Percentiles rank a stretch among this genome's conserved stretches.
These are phyloP conservation scores for Monarcha castaneiventris DNA, from an alignment of 2,113 vertebrate species.

Conservation along the genomic window DNA sequence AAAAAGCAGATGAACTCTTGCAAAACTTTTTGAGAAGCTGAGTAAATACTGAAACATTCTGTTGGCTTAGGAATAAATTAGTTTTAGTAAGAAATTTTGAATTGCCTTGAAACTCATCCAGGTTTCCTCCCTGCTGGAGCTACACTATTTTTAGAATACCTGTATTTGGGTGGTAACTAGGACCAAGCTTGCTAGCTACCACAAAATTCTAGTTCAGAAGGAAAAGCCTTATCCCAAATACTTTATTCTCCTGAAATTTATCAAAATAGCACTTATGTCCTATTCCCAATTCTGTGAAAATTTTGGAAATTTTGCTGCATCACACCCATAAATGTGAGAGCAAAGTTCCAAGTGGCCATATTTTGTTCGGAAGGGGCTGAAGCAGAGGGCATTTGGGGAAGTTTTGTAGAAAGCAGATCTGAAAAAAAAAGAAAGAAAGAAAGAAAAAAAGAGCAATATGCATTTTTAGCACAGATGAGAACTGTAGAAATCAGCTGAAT, in stretches of 20 bases:
- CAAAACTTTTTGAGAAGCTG: slow-evolving; percentile 11
- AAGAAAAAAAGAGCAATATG: not conserved
- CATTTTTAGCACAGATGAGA: not conserved
- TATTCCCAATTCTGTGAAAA: not conserved
- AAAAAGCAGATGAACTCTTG: slow-evolving; percentile 4
- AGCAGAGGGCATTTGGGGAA: not conserved
- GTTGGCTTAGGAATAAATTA: not conserved
- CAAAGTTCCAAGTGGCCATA: not conserved
- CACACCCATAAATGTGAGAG: not conserved
- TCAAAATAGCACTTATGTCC: not conserved
- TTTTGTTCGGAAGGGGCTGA: not conserved
- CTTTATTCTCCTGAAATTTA: not conserved
- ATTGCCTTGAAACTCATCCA: not conserved
- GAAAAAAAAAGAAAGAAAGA: not conserved
- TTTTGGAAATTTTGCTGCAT: not conserved
- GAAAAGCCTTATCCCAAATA: not conserved
- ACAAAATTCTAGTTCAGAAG: not conserved
- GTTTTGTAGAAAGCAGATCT: not conserved
- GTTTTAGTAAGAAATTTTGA: not conserved
- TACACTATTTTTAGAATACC: not conserved
- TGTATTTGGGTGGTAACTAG: not conserved
- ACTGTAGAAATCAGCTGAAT: not conserved
- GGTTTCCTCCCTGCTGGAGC: not conserved
- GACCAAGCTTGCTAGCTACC: not conserved
- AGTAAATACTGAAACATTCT: not conserved